These are phyloP conservation scores for Stegodyphus mimosarum DNA, from an alignment of 1,140 invertebrate species.

Conservation along the genomic window DNA sequence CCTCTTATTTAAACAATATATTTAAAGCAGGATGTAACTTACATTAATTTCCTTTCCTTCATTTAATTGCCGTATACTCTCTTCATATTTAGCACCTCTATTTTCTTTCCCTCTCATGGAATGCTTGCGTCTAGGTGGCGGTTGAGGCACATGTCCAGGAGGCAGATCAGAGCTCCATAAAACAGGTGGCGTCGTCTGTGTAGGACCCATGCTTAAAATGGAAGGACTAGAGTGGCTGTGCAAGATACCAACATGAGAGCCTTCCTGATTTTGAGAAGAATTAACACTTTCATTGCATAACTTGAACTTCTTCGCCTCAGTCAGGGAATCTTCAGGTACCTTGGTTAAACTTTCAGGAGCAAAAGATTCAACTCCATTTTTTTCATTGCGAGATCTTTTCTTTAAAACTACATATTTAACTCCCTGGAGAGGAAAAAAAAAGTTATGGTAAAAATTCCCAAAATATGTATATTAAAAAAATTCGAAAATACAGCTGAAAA, in stretches of 20 bases:
- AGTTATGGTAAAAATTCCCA: not conserved
- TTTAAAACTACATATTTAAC: constrained; percentile 37
- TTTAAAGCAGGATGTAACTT: constrained; percentile 1
- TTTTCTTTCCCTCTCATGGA: constrained; percentile 66
- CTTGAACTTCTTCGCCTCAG: constrained; percentile 18
- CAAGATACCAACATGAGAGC: not conserved
- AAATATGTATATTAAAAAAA: not conserved
- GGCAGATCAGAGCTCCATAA: constrained; percentile 49
- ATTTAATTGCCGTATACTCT: constrained; percentile 36
- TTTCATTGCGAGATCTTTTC: constrained; percentile 15
- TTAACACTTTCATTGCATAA: constrained; percentile 13
- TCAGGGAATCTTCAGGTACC: not conserved
- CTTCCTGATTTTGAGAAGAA: not conserved
- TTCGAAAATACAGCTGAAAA: not conserved
- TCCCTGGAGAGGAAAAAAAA: constrained; percentile 18
- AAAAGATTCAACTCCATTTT: not conserved
- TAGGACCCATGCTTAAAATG: constrained; percentile 13
- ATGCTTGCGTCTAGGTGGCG: constrained; percentile 73
- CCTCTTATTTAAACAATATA: not conserved
- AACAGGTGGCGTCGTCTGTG: not conserved
- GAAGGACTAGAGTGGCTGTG: constrained; percentile 57
- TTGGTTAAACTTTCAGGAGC: not conserved
- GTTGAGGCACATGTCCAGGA: constrained; percentile 69
- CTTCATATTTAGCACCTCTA: constrained; percentile 40
- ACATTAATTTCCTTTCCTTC: constrained; percentile 46